A percentile compares a stretch with the other conserved stretches of the same genome.
Conservation (phyloP, 2,888 invertebrate species). For the Cheilosia pagana region DNA sequence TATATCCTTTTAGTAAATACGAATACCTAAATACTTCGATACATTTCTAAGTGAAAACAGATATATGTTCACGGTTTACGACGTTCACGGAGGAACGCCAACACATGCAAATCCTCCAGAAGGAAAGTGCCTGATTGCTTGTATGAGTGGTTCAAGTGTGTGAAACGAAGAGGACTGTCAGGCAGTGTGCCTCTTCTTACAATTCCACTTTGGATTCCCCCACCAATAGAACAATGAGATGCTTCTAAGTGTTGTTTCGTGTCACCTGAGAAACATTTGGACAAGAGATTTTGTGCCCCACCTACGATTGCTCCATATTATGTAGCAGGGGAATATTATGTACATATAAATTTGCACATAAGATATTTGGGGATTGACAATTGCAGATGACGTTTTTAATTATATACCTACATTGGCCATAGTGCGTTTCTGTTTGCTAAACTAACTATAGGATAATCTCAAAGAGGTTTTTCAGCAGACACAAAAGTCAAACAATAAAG, state of each 20-base stretch:
- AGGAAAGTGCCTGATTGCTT: conserved; percentile 53
- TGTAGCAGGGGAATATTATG: not conserved
- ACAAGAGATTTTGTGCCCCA: conserved; percentile 80
- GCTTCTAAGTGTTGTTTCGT: conserved; percentile 84
- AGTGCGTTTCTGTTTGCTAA: too few relatives aligned
- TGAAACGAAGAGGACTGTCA: conserved; percentile 56
- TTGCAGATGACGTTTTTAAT: too few relatives aligned
- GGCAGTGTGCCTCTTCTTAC: conserved; percentile 59
- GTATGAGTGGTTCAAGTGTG: conserved; percentile 67
- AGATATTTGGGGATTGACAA: not conserved
- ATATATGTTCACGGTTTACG: conserved; percentile 34
- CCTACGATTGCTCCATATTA: conserved; percentile 20
- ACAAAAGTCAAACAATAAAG: too few relatives aligned
- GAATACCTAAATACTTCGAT: conserved; percentile 70
- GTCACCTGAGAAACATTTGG: conserved; percentile 84
- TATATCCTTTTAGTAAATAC: conserved; percentile 73
- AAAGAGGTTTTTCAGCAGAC: too few relatives aligned
- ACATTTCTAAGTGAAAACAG: conserved; percentile 49
- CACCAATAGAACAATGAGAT: conserved; percentile 76
- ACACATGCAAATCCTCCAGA: conserved; percentile 67
- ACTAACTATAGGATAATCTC: too few relatives aligned
- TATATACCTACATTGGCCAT: too few relatives aligned
- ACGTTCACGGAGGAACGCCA: conserved; percentile 32
- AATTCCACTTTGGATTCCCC: conserved; percentile 58
- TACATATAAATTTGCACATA: not conserved